phyloP scores from a whole-genome alignment of 2,888 invertebrate species.

The Macaria liturata region DNA sequence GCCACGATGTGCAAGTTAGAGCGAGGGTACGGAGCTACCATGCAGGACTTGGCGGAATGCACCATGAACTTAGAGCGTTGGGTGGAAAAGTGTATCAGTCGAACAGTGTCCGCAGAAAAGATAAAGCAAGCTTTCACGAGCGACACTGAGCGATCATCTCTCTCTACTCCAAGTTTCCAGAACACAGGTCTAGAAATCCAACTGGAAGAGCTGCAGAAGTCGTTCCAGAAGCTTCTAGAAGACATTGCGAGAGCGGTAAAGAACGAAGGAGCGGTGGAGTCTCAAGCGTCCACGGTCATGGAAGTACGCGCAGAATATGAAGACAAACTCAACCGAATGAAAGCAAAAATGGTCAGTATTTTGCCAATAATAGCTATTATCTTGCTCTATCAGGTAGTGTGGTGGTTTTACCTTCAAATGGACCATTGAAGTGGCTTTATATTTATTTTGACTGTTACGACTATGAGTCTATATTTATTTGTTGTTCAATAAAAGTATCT shows the following conservation, averaged over 20 bases:
- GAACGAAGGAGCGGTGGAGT: conserved; percentile 54
- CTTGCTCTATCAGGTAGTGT: conserved; percentile 75
- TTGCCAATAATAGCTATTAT: conserved; percentile 73
- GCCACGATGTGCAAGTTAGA: conserved; percentile 62
- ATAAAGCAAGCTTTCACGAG: conserved; percentile 67
- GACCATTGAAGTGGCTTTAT: conserved; percentile 55
- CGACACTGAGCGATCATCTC: conserved; percentile 53
- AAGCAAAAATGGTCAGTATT: conserved; percentile 90
- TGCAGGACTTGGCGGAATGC: conserved; percentile 70
- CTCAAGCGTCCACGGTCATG: conserved; percentile 64
- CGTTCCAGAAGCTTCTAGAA: conserved; percentile 66
- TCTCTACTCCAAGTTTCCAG: conserved; percentile 57
- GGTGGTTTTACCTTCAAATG: conserved; percentile 76
- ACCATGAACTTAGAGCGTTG: conserved; percentile 70
- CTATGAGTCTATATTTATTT: conserved; percentile 51
- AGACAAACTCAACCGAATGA: conserved; percentile 90
- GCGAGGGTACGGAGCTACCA: conserved; percentile 64
- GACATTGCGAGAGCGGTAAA: conserved; percentile 58
- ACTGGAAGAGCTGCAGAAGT: conserved; percentile 67
- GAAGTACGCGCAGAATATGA: conserved; percentile 87
- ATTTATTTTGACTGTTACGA: conserved; percentile 40
- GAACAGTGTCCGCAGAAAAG: conserved; percentile 64
- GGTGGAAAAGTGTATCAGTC: conserved; percentile 63
- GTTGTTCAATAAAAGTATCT: conserved; percentile 56
- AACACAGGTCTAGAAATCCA: conserved; percentile 68